Evolutionary conservation across 1,140 invertebrate genomes (phyloP).

Genomic region (Nomia melanderi): DNA sequence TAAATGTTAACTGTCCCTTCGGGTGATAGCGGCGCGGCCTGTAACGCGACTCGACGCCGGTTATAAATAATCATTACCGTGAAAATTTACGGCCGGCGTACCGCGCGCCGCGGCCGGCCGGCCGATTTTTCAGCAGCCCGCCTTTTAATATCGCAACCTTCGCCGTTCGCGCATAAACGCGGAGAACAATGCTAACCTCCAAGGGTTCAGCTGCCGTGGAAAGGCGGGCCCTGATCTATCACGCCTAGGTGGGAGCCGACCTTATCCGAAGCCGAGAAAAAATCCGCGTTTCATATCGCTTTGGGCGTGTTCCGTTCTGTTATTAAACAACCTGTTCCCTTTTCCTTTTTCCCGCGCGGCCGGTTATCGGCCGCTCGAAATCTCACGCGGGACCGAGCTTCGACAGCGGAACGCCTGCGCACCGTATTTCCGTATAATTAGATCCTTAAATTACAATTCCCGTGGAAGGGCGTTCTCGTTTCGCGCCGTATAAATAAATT

Average conservation of each 20-base stretch:
- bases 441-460: no score
- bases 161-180: constrained; percentile 48
- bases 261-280: constrained; percentile 44
- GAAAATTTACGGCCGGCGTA: constrained; percentile 50
- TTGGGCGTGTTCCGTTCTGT: constrained; percentile 23
- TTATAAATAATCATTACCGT: constrained; percentile 22
- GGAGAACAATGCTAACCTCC: constrained; percentile 52
- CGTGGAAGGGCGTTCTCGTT: no score
- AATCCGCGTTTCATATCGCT: constrained; percentile 43
- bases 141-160: constrained; percentile 49
- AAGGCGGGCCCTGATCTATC: constrained; percentile 48
- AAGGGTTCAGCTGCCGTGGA: constrained; percentile 31
- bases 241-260: constrained; percentile 43
- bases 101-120: not conserved
- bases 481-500: no score
- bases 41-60: not conserved
- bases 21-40: not conserved
- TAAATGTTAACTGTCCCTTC: constrained; percentile 43
- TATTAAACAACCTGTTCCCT: not conserved
- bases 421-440: no score
- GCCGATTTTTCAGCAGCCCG: constrained; percentile 6
- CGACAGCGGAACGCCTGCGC: no score
- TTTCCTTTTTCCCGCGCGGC: no score
- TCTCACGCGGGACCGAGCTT: no score
- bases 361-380: no score